Percentiles rank a stretch among this genome's conserved stretches.
Evolutionary conservation across 1,140 invertebrate genomes (phyloP).

Genomic region (Conopomorpha cramerella): DNA sequence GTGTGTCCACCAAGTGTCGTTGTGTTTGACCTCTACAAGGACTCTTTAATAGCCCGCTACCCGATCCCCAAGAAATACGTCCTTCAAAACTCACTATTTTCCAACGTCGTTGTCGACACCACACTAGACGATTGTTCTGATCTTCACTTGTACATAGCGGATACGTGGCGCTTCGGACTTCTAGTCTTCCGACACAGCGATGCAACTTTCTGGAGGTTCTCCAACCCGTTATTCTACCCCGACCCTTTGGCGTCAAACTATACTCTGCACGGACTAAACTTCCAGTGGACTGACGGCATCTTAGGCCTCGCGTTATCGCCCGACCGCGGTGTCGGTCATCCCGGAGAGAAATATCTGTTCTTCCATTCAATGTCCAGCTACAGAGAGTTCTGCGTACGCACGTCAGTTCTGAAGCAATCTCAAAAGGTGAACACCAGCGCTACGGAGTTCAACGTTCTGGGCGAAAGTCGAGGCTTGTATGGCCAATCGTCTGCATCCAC

Average conservation of each 20-base stretch:
- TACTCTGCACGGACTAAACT: slow-evolving; percentile 71
- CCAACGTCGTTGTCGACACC: slow-evolving; percentile 75
- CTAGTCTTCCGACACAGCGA: slow-evolving; percentile 71
- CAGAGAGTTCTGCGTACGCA: slow-evolving; percentile 73
- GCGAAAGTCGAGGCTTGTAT: slow-evolving; percentile 63
- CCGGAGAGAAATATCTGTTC: too few relatives aligned
- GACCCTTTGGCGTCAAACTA: slow-evolving; percentile 75
- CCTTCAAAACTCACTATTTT: slow-evolving; percentile 73
- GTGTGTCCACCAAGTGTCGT: slow-evolving; percentile 76
- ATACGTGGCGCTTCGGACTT: slow-evolving; percentile 77
- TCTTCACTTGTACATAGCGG: slow-evolving; percentile 71
- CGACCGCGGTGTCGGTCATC: slow-evolving; percentile 65
- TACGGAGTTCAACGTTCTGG: slow-evolving; percentile 67
- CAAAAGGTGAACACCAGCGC: slow-evolving; percentile 52
- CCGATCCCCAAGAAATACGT: slow-evolving; percentile 68
- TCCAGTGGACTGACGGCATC: slow-evolving; percentile 82
- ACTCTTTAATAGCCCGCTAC: slow-evolving; percentile 66
- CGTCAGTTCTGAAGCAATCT: slow-evolving; percentile 66
- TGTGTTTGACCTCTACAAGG: slow-evolving; percentile 71
- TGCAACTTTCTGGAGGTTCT: slow-evolving; percentile 71
- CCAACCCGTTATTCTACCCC: slow-evolving; percentile 76
- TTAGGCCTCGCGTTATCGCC: slow-evolving; percentile 76
- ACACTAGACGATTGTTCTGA: slow-evolving; percentile 66
- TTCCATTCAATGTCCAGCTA: slow-evolving; percentile 83
- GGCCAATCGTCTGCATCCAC: slow-evolving; percentile 75